Percentiles rank a stretch among this genome's conserved stretches.
These are phyloP conservation scores for Eriocheir sinensis DNA, from an alignment of 1,140 invertebrate species.

Conservation along the genomic window DNA sequence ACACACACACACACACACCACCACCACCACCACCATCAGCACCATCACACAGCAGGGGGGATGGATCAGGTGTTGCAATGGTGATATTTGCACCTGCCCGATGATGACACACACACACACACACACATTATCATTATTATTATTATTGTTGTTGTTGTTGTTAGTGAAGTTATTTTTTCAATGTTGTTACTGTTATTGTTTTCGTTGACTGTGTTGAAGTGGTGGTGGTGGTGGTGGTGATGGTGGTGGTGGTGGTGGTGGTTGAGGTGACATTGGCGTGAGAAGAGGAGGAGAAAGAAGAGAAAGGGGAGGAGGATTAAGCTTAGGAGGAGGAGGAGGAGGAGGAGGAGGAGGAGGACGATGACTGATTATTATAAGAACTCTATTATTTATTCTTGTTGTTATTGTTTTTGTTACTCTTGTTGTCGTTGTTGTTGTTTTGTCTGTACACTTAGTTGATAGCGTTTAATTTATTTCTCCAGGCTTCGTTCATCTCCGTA, in stretches of 20 bases:
- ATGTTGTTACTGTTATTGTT: not conserved
- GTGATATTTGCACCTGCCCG: not conserved
- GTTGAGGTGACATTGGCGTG: too few species aligned
- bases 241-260: not conserved
- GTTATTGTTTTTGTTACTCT: too few species aligned
- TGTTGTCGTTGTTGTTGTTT: too few species aligned
- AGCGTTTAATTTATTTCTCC: too few species aligned
- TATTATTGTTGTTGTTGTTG: not conserved
- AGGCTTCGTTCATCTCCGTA: too few species aligned
- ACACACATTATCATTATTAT: too few species aligned
- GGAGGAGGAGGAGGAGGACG: conserved; percentile 10
- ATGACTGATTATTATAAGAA: not conserved
- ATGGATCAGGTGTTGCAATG: too few species aligned
- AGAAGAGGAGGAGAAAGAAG: not conserved
- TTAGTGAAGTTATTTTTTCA: not conserved
- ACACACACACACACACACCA: too few species aligned
- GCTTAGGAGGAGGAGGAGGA: conserved; percentile 45
- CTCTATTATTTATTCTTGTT: too few species aligned
- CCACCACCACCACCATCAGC: not conserved
- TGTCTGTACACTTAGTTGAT: too few species aligned
- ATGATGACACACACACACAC: too few species aligned
- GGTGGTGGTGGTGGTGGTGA: not conserved
- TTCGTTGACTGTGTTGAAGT: not conserved
- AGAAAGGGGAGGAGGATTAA: too few species aligned
- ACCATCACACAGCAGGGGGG: not conserved